Evolutionary conservation across 2,113 vertebrate genomes (phyloP), one percentile per base, ranked within the genome.

Genomic region (Paramisgurnus dabryanus): DNA sequence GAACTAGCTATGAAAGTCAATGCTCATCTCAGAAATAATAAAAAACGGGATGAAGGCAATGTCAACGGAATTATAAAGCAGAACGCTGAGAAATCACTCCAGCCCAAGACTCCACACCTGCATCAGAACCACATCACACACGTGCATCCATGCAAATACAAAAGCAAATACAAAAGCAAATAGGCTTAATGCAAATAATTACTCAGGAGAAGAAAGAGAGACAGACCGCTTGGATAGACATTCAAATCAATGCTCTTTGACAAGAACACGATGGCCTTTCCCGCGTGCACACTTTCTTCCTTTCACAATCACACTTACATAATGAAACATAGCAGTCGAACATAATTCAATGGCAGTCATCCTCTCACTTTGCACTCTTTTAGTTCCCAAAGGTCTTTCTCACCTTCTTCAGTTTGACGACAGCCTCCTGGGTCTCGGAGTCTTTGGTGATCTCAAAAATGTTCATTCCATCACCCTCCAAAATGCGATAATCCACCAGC

Each of bases 401-500:
- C 85, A 98, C 97, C 95, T 98, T 98, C 89, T 95, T 98, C 65
- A 99, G 94, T 82, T 98, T 99, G 75, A 98, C 92, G 64, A 99
- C 95, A 0, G 96, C 97, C 88, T 99, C 97, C 81, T 96, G 95
- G 76, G 96, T 98, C 89, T 97, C 94, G 0, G 97, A 98, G 88
- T 99, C 96, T 0, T 96, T 97, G 66, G 90, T 92, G 83, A 99
- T 94, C 81, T 98, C 97, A 79, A 99, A 98, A 86, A 94, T 65
- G 68, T 91, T 90, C 69, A 95, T 87, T 0, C 97, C 97, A 0
- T 99, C 97, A 39, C 96, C 97, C 6, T 99, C 96, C 1, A 97
- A 89, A 58, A 98, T 89, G 61, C 91, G 95, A 87, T 99, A 99
- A 34, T 94, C 93, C 72, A 98, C 95, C 87, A 97, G 87, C 10